Evolutionary conservation across 2,888 invertebrate species (phyloP).

Genomic region (Ethmia dodecea): DNA sequence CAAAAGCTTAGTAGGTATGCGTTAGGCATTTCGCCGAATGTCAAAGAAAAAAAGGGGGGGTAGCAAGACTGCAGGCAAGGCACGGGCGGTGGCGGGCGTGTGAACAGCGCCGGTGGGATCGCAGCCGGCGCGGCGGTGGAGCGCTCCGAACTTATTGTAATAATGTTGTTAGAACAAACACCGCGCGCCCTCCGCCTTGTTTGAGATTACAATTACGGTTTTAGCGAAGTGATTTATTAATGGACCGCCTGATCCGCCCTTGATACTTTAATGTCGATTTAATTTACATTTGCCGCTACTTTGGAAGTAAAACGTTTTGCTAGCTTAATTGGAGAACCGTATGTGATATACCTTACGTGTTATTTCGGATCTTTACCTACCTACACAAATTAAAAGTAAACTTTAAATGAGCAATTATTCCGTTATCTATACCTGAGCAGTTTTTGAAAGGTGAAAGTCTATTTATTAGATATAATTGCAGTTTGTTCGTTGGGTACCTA

Average conservation of each 20-base stretch:
- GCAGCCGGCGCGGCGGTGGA: constrained; percentile 18
- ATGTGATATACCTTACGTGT: constrained; percentile 1
- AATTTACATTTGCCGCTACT: constrained; percentile 53
- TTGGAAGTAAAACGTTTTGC: constrained; percentile 7
- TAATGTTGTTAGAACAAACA: constrained; percentile 77
- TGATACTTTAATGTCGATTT: constrained; percentile 75
- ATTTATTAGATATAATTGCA: too few relatives aligned
- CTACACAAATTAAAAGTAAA: too few relatives aligned
- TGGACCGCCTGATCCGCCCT: constrained; percentile 74
- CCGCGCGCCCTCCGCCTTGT: constrained; percentile 64
- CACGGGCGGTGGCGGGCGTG: too few relatives aligned
- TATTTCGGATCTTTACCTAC: too few relatives aligned
- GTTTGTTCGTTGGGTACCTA: too few relatives aligned
- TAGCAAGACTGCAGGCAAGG: too few relatives aligned
- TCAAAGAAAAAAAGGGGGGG: too few relatives aligned
- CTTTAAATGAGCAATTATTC: too few relatives aligned
- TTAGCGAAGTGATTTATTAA: constrained; percentile 78
- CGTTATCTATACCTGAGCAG: too few relatives aligned
- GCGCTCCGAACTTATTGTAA: constrained; percentile 73
- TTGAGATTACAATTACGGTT: constrained; percentile 78
- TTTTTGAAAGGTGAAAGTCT: too few relatives aligned
- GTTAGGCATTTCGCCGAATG: too few relatives aligned
- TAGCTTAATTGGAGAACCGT: constrained; percentile 10
- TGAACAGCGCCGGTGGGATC: constrained; percentile 42
- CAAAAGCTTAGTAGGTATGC: too few relatives aligned